phyloP scores from a whole-genome alignment of 2,888 invertebrate genomes.

The Arctia plantaginis region DNA sequence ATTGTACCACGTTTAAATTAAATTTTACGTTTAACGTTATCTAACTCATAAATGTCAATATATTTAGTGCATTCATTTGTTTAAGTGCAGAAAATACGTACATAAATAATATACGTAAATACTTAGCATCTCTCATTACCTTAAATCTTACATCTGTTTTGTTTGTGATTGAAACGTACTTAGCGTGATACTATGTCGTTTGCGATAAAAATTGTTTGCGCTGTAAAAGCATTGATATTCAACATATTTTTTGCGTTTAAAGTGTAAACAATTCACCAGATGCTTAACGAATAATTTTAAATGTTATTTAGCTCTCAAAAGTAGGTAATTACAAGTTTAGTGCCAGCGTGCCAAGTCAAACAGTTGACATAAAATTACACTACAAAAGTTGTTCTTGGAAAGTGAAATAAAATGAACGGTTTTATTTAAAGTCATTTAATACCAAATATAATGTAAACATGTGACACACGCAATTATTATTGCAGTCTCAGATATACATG shows the following conservation, averaged over 20 bases:
- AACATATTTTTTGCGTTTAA: background rate
- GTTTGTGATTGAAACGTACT: background rate
- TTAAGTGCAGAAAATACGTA: background rate
- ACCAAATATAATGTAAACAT: conserved; percentile 51
- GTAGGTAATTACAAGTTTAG: background rate
- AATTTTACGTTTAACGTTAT: too few species aligned
- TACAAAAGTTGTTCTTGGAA: background rate
- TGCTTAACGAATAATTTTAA: background rate
- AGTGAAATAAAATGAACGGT: conserved; percentile 39
- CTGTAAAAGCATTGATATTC: background rate
- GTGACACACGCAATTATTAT: conserved; percentile 42
- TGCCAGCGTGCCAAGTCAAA: conserved; percentile 1
- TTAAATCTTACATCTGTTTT: background rate
- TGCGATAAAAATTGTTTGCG: background rate
- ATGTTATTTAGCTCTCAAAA: background rate
- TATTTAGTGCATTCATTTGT: background rate
- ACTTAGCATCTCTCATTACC: background rate
- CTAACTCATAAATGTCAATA: background rate
- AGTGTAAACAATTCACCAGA: background rate
- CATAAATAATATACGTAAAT: too few species aligned
- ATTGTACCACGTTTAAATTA: too few species aligned
- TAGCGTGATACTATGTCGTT: background rate
- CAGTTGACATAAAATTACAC: background rate
- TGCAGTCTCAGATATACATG: conserved; percentile 50
- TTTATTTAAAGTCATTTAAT: conserved; percentile 53